These are phyloP conservation scores for Actinia equina DNA, from an alignment of 64 coral and sea anemone species.

Conservation along the genomic window DNA sequence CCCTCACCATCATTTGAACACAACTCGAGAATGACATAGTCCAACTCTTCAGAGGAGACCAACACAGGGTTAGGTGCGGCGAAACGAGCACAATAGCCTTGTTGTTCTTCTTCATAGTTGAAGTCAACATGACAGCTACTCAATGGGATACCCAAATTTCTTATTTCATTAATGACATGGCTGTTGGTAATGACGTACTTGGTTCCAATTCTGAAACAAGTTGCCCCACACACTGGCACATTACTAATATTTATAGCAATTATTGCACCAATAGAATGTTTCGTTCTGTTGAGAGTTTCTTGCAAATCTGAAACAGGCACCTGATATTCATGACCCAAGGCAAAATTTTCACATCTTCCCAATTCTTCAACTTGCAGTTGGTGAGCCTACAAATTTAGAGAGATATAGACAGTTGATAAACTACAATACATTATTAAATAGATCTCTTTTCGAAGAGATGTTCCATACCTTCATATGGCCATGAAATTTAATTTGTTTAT, in stretches of 20 bases:
- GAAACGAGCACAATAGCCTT: no score
- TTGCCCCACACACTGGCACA: not conserved
- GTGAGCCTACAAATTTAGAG: no score
- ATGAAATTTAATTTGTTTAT: no score
- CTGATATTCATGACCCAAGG: not conserved
- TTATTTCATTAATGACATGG: not conserved
- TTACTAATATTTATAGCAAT: not conserved
- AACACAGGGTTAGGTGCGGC: not conserved
- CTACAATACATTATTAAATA: no score
- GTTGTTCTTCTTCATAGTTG: not conserved
- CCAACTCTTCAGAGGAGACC: not conserved
- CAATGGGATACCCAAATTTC: not conserved
- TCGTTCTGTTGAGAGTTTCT: not conserved
- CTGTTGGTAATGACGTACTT: not conserved
- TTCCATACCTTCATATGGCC: no score
- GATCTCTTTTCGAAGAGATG: no score
- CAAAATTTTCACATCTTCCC: no score
- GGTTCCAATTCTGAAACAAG: constrained; percentile 1
- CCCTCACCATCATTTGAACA: not conserved
- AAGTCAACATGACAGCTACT: not conserved
- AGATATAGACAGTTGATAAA: no score
- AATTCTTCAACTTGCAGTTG: no score
- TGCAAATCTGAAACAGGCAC: not conserved
- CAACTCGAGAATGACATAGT: not conserved
- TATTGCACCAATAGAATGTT: not conserved